These are phyloP conservation scores for Nomada fabriciana DNA, from an alignment of 2,888 invertebrate species.

Conservation along the genomic window DNA sequence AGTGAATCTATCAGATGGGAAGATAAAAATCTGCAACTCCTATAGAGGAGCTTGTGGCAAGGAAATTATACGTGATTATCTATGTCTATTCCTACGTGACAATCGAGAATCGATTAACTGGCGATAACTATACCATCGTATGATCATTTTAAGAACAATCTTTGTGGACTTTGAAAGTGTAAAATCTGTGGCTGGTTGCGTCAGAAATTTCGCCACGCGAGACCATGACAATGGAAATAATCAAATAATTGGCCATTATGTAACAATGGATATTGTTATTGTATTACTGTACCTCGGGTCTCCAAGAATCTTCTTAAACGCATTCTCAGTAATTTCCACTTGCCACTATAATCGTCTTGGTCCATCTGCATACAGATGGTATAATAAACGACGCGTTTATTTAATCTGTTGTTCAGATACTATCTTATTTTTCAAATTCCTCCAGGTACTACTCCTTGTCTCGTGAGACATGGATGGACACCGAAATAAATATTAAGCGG, in stretches of 20 bases:
- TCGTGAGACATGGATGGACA: too few relatives aligned
- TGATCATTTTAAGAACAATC: slow-evolving; percentile 5
- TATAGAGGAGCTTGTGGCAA: not conserved
- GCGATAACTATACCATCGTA: not conserved
- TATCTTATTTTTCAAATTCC: too few relatives aligned
- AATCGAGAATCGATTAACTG: not conserved
- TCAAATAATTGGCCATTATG: not conserved
- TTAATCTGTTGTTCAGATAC: too few relatives aligned
- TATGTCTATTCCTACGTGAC: not conserved
- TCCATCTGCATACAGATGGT: too few relatives aligned
- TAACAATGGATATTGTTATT: not conserved
- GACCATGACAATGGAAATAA: not conserved
- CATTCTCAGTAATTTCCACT: too few relatives aligned
- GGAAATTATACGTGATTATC: not conserved
- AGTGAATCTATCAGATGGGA: too few relatives aligned
- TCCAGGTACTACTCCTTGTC: too few relatives aligned
- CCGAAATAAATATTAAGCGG: too few relatives aligned
- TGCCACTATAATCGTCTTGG: too few relatives aligned
- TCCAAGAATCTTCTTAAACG: too few relatives aligned
- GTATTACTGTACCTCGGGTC: not conserved
- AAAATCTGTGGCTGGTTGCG: slow-evolving; percentile 20
- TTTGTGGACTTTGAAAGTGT: slow-evolving; percentile 1
- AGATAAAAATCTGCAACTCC: too few relatives aligned
- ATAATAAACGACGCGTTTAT: too few relatives aligned
- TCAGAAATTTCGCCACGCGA: slow-evolving; percentile 21